phyloP scores from a whole-genome alignment of 1,140 invertebrate species.

The Lanistes nyassanus region DNA sequence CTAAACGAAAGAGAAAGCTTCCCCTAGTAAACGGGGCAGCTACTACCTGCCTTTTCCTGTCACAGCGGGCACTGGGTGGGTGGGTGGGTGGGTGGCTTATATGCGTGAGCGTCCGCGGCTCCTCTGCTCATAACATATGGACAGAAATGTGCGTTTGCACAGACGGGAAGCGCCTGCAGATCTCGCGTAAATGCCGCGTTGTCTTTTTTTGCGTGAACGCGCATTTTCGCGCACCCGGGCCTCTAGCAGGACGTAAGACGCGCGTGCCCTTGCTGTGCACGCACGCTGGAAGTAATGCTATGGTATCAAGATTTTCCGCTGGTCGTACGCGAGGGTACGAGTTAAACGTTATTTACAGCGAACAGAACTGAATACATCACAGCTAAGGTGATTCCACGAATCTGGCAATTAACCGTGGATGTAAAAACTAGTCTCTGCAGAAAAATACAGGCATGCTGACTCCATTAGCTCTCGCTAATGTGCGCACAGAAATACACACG shows the following conservation, averaged over 20 bases:
- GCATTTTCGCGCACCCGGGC: neutral
- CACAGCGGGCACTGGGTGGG: neutral
- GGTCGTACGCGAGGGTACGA: neutral
- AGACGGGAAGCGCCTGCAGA: neutral
- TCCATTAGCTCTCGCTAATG: neutral
- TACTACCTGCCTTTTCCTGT: too few relatives aligned
- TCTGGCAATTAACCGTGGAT: neutral
- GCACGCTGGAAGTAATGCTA: too few relatives aligned
- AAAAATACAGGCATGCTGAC: neutral
- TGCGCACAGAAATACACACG: neutral
- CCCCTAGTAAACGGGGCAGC: too few relatives aligned
- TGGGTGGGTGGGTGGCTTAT: neutral
- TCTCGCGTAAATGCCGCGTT: neutral
- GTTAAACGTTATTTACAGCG: neutral
- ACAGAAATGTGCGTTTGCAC: neutral
- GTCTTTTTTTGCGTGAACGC: neutral
- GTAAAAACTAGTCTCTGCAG: neutral
- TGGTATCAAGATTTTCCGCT: too few relatives aligned
- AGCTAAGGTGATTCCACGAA: neutral
- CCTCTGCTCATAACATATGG: too few relatives aligned
- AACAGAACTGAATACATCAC: neutral
- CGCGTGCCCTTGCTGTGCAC: too few relatives aligned
- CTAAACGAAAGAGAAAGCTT: too few relatives aligned
- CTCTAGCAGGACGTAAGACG: neutral
- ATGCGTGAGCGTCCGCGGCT: too few relatives aligned